phyloP scores from a whole-genome alignment of 2,113 vertebrate genomes.

The human (Homo sapiens) region GRCh38 chr16:6393001-6393500 shows the following conservation, averaged over 20 bases:
- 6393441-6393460: background rate
- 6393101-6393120: background rate
- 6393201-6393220: background rate
- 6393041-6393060: background rate
- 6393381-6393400: background rate
- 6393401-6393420: accelerated
- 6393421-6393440: background rate
- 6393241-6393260: background rate
- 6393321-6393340: background rate
- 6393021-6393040: background rate
- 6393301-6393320: background rate
- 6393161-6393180: background rate
- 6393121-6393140: background rate
- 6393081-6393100: background rate
- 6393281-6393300: background rate
- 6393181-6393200: background rate
- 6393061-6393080: no score
- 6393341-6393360: accelerated
- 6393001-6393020: background rate
- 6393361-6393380: background rate
- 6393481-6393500: background rate
- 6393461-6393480: background rate
- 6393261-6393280: background rate
- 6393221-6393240: background rate
- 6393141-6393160: background rate